These are phyloP conservation scores for Coenonympha arcania DNA, from an alignment of 2,888 invertebrate genomes.

Conservation along the genomic window DNA sequence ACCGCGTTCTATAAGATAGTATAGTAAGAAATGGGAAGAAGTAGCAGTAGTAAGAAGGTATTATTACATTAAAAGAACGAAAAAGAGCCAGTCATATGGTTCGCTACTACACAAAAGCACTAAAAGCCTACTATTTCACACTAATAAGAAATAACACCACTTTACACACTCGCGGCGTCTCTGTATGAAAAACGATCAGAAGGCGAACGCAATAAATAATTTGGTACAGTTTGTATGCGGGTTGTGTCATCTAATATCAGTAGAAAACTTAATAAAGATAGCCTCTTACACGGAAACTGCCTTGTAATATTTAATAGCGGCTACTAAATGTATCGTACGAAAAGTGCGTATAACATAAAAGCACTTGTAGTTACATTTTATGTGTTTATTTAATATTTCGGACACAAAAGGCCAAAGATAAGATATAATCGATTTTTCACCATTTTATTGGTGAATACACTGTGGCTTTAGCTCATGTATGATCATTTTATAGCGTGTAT, in stretches of 20 bases:
- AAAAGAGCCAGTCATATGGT: neutral
- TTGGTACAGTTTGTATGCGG: constrained; percentile 16
- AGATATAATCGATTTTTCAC: neutral
- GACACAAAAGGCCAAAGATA: neutral
- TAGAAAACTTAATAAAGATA: constrained; percentile 20
- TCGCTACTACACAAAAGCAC: neutral
- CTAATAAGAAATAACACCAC: constrained; percentile 15
- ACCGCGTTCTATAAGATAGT: too few species aligned
- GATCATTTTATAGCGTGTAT: too few species aligned
- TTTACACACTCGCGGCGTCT: constrained; percentile 15
- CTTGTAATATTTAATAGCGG: neutral
- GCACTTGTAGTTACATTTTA: neutral
- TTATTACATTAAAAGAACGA: neutral
- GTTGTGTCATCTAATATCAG: constrained; percentile 13
- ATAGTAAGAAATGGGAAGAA: too few species aligned
- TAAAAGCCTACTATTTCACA: constrained; percentile 8
- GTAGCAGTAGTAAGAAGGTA: neutral
- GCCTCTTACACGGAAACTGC: neutral
- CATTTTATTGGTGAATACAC: too few species aligned
- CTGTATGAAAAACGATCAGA: constrained; percentile 21
- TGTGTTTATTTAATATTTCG: neutral
- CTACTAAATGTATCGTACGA: neutral
- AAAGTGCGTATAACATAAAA: neutral
- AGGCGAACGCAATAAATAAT: constrained; percentile 20
- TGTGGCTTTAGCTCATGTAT: too few species aligned